A percentile compares a stretch with the other conserved stretches of the same genome.
Conservation (phyloP, 2,113 vertebrate species). For the Chloroceryle aenea region DNA sequence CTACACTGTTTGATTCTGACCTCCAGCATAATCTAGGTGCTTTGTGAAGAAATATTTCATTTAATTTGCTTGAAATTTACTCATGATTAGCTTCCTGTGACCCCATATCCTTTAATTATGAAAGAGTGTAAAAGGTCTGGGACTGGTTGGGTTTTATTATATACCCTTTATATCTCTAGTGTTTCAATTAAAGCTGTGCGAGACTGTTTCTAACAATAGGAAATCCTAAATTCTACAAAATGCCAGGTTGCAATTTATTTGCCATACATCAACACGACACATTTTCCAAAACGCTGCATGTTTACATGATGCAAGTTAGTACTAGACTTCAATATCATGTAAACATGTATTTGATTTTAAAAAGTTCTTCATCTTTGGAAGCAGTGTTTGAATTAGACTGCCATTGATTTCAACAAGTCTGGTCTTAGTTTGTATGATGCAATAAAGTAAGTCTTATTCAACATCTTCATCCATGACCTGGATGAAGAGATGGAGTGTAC, state of each 20-base stretch:
- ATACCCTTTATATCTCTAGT: background rate
- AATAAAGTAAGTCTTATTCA: background rate
- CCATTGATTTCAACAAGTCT: background rate
- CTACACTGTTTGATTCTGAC: constrained; percentile 16
- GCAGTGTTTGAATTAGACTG: background rate
- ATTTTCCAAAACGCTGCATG: background rate
- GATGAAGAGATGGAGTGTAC: no score
- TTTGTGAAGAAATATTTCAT: constrained; percentile 35
- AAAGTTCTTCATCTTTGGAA: background rate
- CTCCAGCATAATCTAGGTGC: background rate
- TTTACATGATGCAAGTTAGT: background rate
- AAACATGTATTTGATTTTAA: background rate
- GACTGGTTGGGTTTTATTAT: background rate
- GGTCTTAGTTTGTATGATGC: background rate
- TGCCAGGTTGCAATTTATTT: background rate
- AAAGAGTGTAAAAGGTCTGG: background rate
- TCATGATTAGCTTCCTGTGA: constrained; percentile 5
- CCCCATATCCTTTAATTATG: background rate
- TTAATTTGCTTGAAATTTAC: constrained; percentile 48
- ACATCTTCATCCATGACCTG: no score
- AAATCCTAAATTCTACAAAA: background rate
- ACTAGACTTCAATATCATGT: background rate
- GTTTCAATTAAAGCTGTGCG: background rate
- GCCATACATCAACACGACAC: background rate
- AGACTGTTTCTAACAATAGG: background rate